Base-by-base conservation (phyloP, 2,888 invertebrate species). In the Perizoma affinitatum region DNA sequence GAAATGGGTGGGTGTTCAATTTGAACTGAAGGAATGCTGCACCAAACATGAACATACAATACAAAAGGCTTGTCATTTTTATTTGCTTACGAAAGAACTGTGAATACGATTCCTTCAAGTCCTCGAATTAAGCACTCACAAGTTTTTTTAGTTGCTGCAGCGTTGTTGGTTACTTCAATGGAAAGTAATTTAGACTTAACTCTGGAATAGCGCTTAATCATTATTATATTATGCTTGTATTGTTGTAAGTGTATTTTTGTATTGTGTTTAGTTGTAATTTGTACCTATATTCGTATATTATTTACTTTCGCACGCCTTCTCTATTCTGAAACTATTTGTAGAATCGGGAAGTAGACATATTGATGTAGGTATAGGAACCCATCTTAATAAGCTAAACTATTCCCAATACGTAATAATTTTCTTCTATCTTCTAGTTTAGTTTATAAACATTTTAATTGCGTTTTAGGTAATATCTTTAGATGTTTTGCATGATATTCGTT, bases 1-100 rank as follows among this genome's bases (percentile, higher is more conserved):
- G 87, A 90, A 77, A 83, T 90, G 88, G 92, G 92, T 92, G 91
- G 88, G 92, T 91, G 91, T 88, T 91, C 90, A 90, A 88, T 84
- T 87, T 86, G 79, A 83, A 84, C 82, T 80, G 87, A 87, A 87
- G 87, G 88, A 88, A 84, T 83, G 80, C 76, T 76, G 85, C 88
- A 88, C 87, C 67, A 59, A 70, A 53, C 52, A 58, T 61, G 54
- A 62, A 65, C 52, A 54, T 60, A 59, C 51, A 54, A 66, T 42
- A 44, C 42, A 42, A 42, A 44, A 58, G 70, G 80, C 80, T 83
- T 83, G 52, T 66, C 62, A 71, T 67, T 66, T 77, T 76, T 78
- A 41, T 70, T 83, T 84, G 78, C 82, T 78, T 72, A 67, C 57
- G 63, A 76, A 82, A 78, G 72, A 77, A 79, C 77, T 75, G 72